Percentiles rank a stretch among this genome's conserved stretches.
phyloP scores from a whole-genome alignment of 2,113 vertebrate genomes.

The Pseudorasbora parva region DNA sequence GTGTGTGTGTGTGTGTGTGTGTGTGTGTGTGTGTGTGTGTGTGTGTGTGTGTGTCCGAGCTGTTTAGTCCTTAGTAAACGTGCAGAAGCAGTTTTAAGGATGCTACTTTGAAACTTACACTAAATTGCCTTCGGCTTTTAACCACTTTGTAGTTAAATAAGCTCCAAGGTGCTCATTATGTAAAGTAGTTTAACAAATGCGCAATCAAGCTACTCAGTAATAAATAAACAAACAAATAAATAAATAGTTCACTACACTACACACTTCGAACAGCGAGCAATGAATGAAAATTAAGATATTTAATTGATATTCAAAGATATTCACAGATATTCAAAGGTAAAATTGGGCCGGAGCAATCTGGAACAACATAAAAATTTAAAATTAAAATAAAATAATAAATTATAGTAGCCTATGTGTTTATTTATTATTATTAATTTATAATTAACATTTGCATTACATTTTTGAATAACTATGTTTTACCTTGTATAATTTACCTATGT shows the following conservation, averaged over 20 bases:
- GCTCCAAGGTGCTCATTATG: background rate
- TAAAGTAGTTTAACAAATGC: background rate
- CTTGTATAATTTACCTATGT: background rate
- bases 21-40: too few relatives aligned
- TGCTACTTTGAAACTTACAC: background rate
- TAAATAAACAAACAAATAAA: background rate
- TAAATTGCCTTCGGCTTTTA: background rate
- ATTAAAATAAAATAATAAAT: background rate
- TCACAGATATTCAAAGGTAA: too few relatives aligned
- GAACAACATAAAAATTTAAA: background rate
- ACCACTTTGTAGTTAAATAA: background rate
- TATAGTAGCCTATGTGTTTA: background rate
- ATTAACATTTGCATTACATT: too few relatives aligned
- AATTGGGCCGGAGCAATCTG: background rate
- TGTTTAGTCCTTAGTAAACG: background rate
- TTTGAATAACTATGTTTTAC: background rate
- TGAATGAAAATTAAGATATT: background rate
- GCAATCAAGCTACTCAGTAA: background rate
- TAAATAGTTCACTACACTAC: background rate
- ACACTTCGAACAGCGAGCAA: background rate
- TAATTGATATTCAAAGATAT: too few relatives aligned
- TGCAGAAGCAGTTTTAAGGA: background rate
- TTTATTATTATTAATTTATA: background rate
- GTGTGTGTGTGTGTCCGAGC: background rate
- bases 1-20: background rate